Conservation (phyloP, 2,113 vertebrate species). For the Uria aalge region DNA sequence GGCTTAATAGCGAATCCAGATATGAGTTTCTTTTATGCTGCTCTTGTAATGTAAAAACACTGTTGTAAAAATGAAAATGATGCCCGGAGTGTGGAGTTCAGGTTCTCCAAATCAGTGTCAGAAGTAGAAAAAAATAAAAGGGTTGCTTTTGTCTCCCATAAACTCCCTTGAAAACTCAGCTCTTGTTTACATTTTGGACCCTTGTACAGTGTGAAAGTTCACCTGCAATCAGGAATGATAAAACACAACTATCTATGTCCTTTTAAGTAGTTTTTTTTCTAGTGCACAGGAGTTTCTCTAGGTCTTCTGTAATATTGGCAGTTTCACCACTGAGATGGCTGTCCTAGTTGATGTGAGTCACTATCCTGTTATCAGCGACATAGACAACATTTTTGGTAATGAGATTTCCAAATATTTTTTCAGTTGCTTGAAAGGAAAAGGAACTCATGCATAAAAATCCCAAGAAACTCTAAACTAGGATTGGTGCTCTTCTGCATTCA, state of each 20-base stretch:
- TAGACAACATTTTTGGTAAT: neutral
- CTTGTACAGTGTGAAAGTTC: neutral
- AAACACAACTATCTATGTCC: neutral
- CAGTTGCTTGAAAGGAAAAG: conserved; percentile 40
- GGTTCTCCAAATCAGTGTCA: neutral
- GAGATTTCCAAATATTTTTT: conserved; percentile 12
- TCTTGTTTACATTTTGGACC: neutral
- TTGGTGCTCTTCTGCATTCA: neutral
- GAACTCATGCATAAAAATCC: neutral
- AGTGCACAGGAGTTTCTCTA: neutral
- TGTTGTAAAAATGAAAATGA: neutral
- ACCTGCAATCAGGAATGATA: neutral
- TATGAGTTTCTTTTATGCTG: neutral
- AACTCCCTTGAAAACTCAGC: neutral
- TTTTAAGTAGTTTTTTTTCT: neutral
- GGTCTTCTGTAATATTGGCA: neutral
- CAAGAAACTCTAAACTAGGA: neutral
- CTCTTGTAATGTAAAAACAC: neutral
- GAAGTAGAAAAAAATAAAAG: neutral
- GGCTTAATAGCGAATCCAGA: neutral
- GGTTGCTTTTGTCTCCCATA: neutral
- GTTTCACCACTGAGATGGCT: neutral
- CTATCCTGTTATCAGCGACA: neutral
- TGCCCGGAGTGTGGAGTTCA: neutral
- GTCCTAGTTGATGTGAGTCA: neutral